Base-by-base conservation (phyloP, 2,113 vertebrate genomes). In the Leptodactylus fuscus region DNA sequence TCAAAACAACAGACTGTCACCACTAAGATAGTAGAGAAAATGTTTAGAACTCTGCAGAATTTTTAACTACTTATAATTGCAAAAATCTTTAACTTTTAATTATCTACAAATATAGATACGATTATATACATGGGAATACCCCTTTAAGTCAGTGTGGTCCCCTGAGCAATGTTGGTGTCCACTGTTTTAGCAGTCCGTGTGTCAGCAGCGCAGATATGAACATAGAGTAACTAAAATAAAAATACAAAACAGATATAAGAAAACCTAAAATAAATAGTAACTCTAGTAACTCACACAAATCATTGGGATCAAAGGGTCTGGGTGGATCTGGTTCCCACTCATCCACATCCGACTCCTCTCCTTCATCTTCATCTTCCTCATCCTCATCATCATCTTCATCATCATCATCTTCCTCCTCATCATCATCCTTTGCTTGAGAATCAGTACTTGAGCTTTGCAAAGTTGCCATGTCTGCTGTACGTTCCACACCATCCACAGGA, bases 241-340 rank as follows among this genome's bases (percentile, higher is more conserved):
- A 58, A 3, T 3, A 20, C 1, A 58, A 11, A 58, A 58, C 10
- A 1, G 20, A 1, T 41, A n/a, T n/a, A n/a, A n/a, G n/a, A n/a
- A n/a, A n/a, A n/a, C n/a, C n/a, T n/a, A n/a, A n/a, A n/a, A n/a
- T n/a, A n/a, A n/a, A n/a, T n/a, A n/a, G n/a, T n/a, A n/a, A n/a
- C 38, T 16, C 1, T 38, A 38, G 41, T 10, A 41, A 74, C 97
- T 96, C 92, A 99, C 97, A 99, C 29, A 99, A 92, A 89, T 92
- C 95, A 36, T 97, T 97, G 2, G 98, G 97, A 89, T 96, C 96
- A 77, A 99, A 99, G 0, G 96, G 94, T 49, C 95, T 93, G 65
- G 93, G 95, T 0, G 94, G 95, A 65, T 93, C 94, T 9, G 95
- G 95, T 71, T 97, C 97, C 98, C 98, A 99, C 60, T 98, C 98